These are phyloP conservation scores for Xiphydria camelus DNA, from an alignment of 2,888 invertebrate genomes.

Conservation along the genomic window DNA sequence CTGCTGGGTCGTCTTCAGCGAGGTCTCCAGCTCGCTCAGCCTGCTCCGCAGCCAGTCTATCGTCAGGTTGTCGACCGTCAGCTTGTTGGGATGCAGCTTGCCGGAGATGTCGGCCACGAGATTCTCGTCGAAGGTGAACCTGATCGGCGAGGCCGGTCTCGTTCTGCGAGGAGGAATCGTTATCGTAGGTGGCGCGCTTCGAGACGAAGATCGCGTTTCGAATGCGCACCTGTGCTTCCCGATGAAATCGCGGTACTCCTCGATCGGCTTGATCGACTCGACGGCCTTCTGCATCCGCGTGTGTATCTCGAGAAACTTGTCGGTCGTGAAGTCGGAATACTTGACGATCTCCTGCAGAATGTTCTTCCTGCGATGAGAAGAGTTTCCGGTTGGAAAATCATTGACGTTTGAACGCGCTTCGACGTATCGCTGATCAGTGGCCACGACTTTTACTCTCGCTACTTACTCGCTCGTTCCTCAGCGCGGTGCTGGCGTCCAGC, in stretches of 20 bases:
- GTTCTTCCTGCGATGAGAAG: conserved; percentile 66
- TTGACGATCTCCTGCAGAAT: conserved; percentile 80
- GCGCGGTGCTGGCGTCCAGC: no score
- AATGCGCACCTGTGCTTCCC: conserved; percentile 79
- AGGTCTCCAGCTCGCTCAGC: conserved; percentile 75
- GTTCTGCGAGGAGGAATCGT: conserved; percentile 63
- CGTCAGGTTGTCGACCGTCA: conserved; percentile 91
- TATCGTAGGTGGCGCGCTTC: no score
- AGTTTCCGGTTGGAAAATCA: no score
- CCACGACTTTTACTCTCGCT: no score
- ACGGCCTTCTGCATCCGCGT: conserved; percentile 75
- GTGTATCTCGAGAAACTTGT: conserved; percentile 80
- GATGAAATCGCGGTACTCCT: conserved; percentile 88
- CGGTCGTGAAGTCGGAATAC: conserved; percentile 77
- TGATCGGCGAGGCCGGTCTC: conserved; percentile 74
- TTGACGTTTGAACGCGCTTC: no score
- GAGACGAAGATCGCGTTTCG: no score
- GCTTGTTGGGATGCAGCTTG: conserved; percentile 80
- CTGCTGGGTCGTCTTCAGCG: conserved; percentile 78
- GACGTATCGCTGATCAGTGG: no score
- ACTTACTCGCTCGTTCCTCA: no score
- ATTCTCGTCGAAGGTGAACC: conserved; percentile 85
- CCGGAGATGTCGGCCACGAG: conserved; percentile 88
- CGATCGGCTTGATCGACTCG: conserved; percentile 77
- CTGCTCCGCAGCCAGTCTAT: conserved; percentile 86